Evolutionary conservation across 2,797 vertebrate genomes (phyloP).

Genomic region (Coluber constrictor): DNA sequence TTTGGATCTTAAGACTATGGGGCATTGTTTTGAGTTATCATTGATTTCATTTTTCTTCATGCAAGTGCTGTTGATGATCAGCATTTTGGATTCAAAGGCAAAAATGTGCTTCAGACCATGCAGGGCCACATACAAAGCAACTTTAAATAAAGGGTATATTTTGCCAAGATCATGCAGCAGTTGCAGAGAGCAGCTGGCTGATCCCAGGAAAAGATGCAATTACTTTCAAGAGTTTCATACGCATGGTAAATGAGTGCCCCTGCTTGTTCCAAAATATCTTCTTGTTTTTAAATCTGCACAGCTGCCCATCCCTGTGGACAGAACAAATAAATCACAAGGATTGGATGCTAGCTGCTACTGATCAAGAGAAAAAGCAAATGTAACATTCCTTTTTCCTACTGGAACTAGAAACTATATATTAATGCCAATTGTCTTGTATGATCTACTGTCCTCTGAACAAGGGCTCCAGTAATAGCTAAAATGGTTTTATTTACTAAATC

Average conservation of each 20-base stretch:
- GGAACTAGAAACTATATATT: background rate
- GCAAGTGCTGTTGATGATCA: background rate
- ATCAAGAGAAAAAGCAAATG: background rate
- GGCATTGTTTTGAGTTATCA: background rate
- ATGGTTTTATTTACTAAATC: background rate
- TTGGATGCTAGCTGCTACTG: background rate
- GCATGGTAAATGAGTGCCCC: background rate
- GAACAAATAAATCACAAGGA: background rate
- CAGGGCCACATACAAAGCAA: background rate
- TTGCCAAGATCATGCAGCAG: background rate
- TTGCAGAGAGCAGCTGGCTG: background rate
- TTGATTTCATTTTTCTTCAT: background rate
- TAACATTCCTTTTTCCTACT: background rate
- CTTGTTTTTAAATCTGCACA: background rate
- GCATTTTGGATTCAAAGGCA: background rate
- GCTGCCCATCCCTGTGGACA: background rate
- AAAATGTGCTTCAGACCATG: background rate
- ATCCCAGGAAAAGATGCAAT: background rate
- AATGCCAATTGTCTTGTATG: background rate
- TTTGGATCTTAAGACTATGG: background rate
- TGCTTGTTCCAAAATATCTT: background rate
- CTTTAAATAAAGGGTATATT: background rate
- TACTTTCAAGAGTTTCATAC: background rate
- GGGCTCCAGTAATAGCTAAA: background rate
- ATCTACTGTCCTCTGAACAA: background rate